Evolutionary conservation across 1,140 invertebrate species (phyloP), one percentile per base, ranked within the genome.

Genomic region (Euglossa dilemma): DNA sequence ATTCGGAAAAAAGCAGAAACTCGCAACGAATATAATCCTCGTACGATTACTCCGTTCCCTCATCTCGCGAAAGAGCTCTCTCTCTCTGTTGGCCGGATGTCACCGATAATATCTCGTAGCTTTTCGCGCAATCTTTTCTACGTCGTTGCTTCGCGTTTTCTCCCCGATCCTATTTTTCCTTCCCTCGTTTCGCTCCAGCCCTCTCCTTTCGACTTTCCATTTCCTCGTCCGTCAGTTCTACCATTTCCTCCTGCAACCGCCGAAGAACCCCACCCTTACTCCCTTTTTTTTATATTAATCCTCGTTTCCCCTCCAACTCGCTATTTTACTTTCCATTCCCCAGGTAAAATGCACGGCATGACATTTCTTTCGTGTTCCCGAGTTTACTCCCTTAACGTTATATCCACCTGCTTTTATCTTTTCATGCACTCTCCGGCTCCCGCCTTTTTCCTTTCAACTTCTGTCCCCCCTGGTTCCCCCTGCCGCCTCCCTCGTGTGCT

Each of bases 101-200:
- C 67, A 36, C 52, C 70, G 77, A 80, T 70, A 79, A 70, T 80
- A 71, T 80, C 77, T 43, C 66, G 77, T 20, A 80, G 54, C 67
- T 28, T 80, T 20, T 61, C 52, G 56, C 56, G 47, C 64, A 43
- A 59, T 79, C 66, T 79, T 69, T 18, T 57, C 25, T 59, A 57
- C 77, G 25, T 7, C 54, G 63, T 77, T 56, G 50, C 50, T 9
- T 77, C 45, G 45, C 47, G 45, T 45, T 79, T 50, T 28, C 66
- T 50, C n/a, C 77, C 1, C 28, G 25, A 63, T 72, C 56, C 67
- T 45, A 72, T 80, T 80, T 36, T 80, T 80, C 77, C 20, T 61
- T 14, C 50, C 50, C 25, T 20, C 77, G 77, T 63, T 50, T 9
- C 18, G 1, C 28, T 5, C 54, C 50, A 7, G 14, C 5, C 6